Conservation (phyloP, 2,113 vertebrate genomes). For the Zosterops pallidus region DNA sequence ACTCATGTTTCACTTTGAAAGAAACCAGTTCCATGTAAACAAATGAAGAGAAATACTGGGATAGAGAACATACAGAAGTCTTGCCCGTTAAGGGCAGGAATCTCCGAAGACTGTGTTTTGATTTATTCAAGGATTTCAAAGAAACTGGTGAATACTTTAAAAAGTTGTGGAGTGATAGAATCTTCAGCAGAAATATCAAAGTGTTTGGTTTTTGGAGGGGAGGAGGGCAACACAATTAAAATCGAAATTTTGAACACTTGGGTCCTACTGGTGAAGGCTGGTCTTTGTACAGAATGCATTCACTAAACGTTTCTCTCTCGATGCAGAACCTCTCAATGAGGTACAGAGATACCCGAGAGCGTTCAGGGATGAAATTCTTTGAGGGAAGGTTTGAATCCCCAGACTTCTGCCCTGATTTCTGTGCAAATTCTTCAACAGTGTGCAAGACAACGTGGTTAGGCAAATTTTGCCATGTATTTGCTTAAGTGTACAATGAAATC, state of each 20-base stretch:
- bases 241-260: neutral
- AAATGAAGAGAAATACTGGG: neutral
- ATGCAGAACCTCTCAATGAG: no score
- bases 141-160: neutral
- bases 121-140: neutral
- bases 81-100: neutral
- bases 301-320: neutral
- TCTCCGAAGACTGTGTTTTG: neutral
- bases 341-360: fast-evolving
- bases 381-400: neutral
- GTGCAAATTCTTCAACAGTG: fast-evolving
- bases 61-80: neutral
- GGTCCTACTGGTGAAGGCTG: neutral
- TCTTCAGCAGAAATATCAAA: neutral
- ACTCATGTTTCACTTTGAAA: conserved; percentile 1
- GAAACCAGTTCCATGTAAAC: neutral
- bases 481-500: neutral
- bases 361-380: neutral
- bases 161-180: neutral
- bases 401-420: neutral
- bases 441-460: fast-evolving
- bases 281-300: neutral
- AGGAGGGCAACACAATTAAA: neutral
- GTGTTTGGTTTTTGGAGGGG: neutral
- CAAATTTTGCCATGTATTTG: fast-evolving